Evolutionary conservation across 2,888 invertebrate species (phyloP).

Genomic region (Cantharis nigra): DNA sequence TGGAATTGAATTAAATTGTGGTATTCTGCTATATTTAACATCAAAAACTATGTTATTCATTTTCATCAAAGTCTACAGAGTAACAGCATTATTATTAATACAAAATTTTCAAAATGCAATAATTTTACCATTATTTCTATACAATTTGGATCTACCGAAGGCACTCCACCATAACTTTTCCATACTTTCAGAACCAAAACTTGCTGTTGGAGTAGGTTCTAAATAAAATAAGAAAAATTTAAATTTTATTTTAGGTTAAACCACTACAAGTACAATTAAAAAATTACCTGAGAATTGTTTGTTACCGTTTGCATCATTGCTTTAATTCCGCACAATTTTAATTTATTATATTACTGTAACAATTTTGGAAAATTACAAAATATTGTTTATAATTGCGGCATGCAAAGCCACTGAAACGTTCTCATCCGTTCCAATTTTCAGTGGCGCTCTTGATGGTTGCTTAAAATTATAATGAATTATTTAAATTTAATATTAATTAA

Average conservation of each 20-base stretch:
- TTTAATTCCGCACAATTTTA: background rate
- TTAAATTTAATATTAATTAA: background rate
- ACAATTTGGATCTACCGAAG: slow-evolving; percentile 7
- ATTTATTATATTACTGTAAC: background rate
- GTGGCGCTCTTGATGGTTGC: background rate
- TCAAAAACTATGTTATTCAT: background rate
- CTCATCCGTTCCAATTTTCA: background rate
- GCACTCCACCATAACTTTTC: slow-evolving; percentile 2
- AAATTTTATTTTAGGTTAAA: background rate
- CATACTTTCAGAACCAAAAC: slow-evolving; percentile 2
- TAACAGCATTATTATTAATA: background rate
- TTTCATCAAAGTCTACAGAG: background rate
- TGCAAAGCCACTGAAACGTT: background rate
- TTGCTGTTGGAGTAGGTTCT: background rate
- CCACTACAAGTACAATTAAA: background rate
- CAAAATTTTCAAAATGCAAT: background rate
- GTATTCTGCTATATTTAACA: background rate
- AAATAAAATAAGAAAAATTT: background rate
- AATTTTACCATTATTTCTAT: background rate
- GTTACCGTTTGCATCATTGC: background rate
- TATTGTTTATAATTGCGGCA: background rate
- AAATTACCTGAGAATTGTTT: background rate
- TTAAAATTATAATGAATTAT: background rate
- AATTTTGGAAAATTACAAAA: background rate
- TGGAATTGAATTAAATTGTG: background rate